These are phyloP conservation scores for Phengaris arion DNA, from an alignment of 2,888 invertebrate species.

Conservation along the genomic window DNA sequence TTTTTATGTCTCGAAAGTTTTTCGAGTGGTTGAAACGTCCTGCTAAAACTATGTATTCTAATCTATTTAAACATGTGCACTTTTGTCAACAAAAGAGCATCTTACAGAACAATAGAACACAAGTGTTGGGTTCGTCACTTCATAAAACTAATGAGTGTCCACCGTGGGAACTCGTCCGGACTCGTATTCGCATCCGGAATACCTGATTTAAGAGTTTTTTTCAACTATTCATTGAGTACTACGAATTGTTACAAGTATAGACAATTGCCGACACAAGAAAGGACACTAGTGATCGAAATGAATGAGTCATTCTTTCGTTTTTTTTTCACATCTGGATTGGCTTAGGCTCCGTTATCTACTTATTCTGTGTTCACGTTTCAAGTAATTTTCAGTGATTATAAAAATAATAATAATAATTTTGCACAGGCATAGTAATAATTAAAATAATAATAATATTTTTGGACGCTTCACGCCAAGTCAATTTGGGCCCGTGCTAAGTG, in stretches of 20 bases:
- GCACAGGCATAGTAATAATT: too few species aligned
- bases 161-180: conserved; percentile 63
- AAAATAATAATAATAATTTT: too few species aligned
- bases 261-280: conserved; percentile 29
- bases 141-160: conserved; percentile 57
- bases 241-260: conserved; percentile 48
- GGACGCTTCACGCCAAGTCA: too few species aligned
- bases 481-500: too few species aligned
- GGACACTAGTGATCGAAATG: conserved; percentile 33
- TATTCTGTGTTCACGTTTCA: too few species aligned
- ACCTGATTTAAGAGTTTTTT: conserved; percentile 61
- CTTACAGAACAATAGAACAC: conserved; percentile 53
- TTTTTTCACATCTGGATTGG: conserved; percentile 15
- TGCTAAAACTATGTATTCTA: not conserved
- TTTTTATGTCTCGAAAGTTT: not conserved
- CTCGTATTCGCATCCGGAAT: conserved; percentile 70
- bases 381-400: too few species aligned
- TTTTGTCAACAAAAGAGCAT: conserved; percentile 52
- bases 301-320: conserved; percentile 36
- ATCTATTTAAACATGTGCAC: conserved; percentile 19
- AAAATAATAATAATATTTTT: too few species aligned
- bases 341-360: not conserved
- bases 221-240: conserved; percentile 67
- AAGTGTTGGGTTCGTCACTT: conserved; percentile 64
- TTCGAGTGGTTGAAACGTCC: conserved; percentile 3